Percentiles rank a stretch among this genome's conserved stretches.
These are phyloP conservation scores for Clarias pachynema DNA, from an alignment of 2,797 vertebrate species.

Conservation along the genomic window DNA sequence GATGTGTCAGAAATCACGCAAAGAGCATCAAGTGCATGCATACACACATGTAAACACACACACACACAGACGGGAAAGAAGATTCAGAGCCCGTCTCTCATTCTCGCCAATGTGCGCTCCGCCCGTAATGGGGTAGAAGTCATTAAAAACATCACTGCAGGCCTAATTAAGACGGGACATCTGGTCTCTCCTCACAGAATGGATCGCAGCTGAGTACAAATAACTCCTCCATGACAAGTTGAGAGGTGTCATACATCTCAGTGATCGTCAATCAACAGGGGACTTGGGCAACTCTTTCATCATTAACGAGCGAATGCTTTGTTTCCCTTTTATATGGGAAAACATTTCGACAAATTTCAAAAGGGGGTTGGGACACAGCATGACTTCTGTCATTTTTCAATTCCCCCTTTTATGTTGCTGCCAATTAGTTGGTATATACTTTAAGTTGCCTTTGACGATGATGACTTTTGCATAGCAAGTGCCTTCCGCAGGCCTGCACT, in stretches of 20 bases:
- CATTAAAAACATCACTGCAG: slow-evolving; percentile 82
- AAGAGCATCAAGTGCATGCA: slow-evolving; percentile 64
- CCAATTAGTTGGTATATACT: slow-evolving; percentile 71
- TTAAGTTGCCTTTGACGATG: slow-evolving; percentile 65
- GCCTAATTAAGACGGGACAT: slow-evolving; percentile 85
- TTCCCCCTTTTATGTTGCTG: slow-evolving; percentile 68
- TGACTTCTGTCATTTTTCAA: slow-evolving; percentile 63
- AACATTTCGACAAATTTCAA: slow-evolving; percentile 66
- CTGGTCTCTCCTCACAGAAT: slow-evolving; percentile 80
- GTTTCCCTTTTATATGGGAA: slow-evolving; percentile 70
- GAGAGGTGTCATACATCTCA: slow-evolving; percentile 83
- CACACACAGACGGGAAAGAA: slow-evolving; percentile 67
- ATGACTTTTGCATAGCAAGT: slow-evolving; percentile 57
- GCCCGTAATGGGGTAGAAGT: slow-evolving; percentile 79
- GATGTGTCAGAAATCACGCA: slow-evolving; percentile 69
- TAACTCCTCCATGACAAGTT: slow-evolving; percentile 80
- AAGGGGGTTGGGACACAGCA: slow-evolving; percentile 52
- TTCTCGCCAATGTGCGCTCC: slow-evolving; percentile 57
- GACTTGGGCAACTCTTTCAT: slow-evolving; percentile 75
- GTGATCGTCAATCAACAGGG: slow-evolving; percentile 80
- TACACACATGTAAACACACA: slow-evolving; percentile 53
- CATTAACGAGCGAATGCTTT: slow-evolving; percentile 77
- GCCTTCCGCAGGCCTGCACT: slow-evolving; percentile 24
- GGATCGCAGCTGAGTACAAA: slow-evolving; percentile 78
- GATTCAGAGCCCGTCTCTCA: slow-evolving; percentile 70